Evolutionary conservation across 2,888 invertebrate genomes (phyloP), one percentile per base, ranked within the genome.

Genomic region (Chalcis sispes): DNA sequence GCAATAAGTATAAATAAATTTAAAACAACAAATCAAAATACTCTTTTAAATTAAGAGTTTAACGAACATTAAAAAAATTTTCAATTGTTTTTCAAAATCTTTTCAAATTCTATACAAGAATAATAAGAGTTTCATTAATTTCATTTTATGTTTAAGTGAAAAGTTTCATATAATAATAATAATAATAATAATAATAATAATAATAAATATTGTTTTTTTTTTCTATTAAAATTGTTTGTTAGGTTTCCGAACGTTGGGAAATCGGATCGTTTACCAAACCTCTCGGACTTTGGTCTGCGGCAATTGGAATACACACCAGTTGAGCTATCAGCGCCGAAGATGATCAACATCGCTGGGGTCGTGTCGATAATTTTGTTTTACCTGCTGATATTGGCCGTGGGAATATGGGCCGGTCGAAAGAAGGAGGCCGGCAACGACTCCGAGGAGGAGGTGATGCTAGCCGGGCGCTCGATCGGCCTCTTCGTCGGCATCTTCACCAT

Each of bases 401-500:
- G 99, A 83, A 95, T 99, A 88, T 98, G 98, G 98, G 99, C 98
- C 10, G 98, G 94, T 32, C 92, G 97, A 84, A 99, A 98, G 90
- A 98, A 98, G 88, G 94, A 94, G 80, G 89, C 93, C 5, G 95
- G 95, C 81, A 94, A 96, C 90, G 95, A 95, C 89, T 96, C 96
- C 67, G 96, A 96, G 88, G 99, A 98, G 90, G 98, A 99, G 90
- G 98, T 99, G 75, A 99, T 99, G 98, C 90, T 99, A 87, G 99
- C 99, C 0, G 99, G 99, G 8, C 91, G 99, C 77, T 98, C 98
- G 87, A 98, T 99, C 85, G 97, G 99, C 5, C 91, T 98, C 66
- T 95, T 99, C 87, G 98, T 99, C 74, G 99, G 99, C 61, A 97
- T 98, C 84, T 99, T 99, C 87, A 99, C 99, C 36, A 99, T 99